These are phyloP conservation scores for Pogonophryne albipinna DNA, from an alignment of 2,797 vertebrate genomes.

Conservation along the genomic window DNA sequence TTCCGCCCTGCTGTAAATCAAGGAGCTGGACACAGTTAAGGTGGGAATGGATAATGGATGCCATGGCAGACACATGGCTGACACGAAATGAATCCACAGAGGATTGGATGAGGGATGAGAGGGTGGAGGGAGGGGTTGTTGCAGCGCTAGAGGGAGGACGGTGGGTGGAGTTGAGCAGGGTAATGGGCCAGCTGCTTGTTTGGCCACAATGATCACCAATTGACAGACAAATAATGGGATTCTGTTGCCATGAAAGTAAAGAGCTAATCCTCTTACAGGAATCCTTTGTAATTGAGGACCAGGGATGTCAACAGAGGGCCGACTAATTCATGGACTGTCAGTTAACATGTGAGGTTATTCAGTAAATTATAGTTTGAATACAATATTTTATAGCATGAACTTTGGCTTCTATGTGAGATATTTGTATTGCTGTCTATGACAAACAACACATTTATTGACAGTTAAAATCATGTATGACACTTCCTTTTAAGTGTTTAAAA, in stretches of 20 bases:
- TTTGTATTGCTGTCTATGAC: background rate
- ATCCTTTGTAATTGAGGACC: conserved; percentile 31
- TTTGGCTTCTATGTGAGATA: background rate
- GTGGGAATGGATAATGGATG: conserved; percentile 73
- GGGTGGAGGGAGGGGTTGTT: conserved; percentile 22
- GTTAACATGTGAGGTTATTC: conserved; percentile 2
- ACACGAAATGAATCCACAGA: conserved; percentile 58
- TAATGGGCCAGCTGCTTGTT: conserved; percentile 75
- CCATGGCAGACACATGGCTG: conserved; percentile 61
- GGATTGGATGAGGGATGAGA: conserved; percentile 48
- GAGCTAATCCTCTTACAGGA: conserved; percentile 34
- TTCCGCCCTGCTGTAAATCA: conserved; percentile 67
- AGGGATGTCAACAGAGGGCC: conserved; percentile 29
- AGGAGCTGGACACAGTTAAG: conserved; percentile 53
- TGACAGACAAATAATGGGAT: conserved; percentile 66
- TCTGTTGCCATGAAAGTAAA: conserved; percentile 66
- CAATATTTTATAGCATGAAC: background rate
- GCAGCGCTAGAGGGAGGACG: conserved; percentile 3
- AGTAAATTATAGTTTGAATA: background rate
- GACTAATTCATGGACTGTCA: background rate
- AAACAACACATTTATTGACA: background rate
- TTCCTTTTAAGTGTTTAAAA: conserved; percentile 4
- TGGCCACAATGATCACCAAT: conserved; percentile 72
- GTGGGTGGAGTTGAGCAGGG: conserved; percentile 45
- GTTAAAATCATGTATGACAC: background rate